Evolutionary conservation across 2,113 vertebrate genomes (phyloP), one percentile per base, ranked within the genome.

Genomic region (Myotis davidii): DNA sequence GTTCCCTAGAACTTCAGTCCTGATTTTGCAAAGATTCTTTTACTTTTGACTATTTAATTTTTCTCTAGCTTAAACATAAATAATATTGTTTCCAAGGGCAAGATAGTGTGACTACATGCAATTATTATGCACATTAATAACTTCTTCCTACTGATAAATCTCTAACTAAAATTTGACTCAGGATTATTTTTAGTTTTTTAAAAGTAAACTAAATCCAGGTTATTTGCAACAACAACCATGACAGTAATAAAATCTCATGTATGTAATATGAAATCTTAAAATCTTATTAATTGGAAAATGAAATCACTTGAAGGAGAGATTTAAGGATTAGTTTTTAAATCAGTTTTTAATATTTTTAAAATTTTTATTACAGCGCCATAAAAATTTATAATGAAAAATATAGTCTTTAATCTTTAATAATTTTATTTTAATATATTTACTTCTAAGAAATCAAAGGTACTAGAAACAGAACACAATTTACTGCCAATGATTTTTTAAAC

Each of bases 281-380:
- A 98, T 97, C 95, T 98, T 97, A 97, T 96, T 98, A 98, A 98
- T 97, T 98, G 97, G 98, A 98, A 98, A 95, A 70, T 84, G 96
- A 98, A 98, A 98, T 98, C 85, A 97, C 92, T 97, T 97, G 95
- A 98, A 98, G 91, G 97, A 97, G 95, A 98, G 97, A 98, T 98
- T 98, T 98, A 96, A 95, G 98, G 98, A 98, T 98, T 98, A 98
- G 97, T 98, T 98, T 98, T 98, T 97, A 98, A 98, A 98, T 98
- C 97, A 98, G 72, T 96, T 98, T 98, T 98, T 98, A 98, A 98
- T 98, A 98, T 98, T 98, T 97, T 97, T 94, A 45, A 45, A 45
- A 96, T 96, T 97, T 98, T 98, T 96, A 98, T 98, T 98, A 97
- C 65, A 85, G n/a, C 95, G 61, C 69, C 97, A 89, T 95, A 81